phyloP scores from a whole-genome alignment of 2,888 invertebrate genomes.

The Pollenia griseotomentosa region DNA sequence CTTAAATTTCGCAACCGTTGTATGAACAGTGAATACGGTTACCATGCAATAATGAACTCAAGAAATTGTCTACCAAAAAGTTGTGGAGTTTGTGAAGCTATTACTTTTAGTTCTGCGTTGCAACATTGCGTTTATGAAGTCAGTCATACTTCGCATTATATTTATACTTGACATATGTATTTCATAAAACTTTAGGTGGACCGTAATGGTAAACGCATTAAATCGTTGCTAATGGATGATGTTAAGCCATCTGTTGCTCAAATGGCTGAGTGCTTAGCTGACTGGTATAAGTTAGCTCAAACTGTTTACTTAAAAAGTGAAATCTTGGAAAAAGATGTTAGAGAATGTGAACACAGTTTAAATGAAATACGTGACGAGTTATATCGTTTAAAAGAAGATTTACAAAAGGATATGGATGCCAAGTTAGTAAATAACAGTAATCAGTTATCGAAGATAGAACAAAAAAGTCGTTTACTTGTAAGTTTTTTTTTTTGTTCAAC shows the following conservation, averaged over 20 bases:
- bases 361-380: constrained; percentile 81
- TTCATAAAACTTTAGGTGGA: constrained; percentile 85
- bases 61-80: not conserved
- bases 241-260: constrained; percentile 90
- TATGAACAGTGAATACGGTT: too few relatives aligned
- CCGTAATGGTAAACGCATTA: constrained; percentile 90
- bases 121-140: too few relatives aligned
- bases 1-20: too few relatives aligned
- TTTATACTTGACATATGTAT: not conserved
- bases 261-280: constrained; percentile 91
- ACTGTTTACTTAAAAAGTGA: constrained; percentile 93
- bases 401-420: constrained; percentile 80
- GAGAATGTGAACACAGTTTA: constrained; percentile 82
- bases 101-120: not conserved
- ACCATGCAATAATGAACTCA: too few relatives aligned
- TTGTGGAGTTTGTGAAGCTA: too few relatives aligned
- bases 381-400: constrained; percentile 80
- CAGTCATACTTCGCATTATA: not conserved
- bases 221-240: constrained; percentile 88
- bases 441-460: constrained; percentile 80
- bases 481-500: constrained; percentile 19
- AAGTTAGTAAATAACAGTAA: constrained; percentile 80
- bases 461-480: constrained; percentile 80
- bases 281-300: constrained; percentile 95
- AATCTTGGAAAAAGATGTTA: constrained; percentile 89